Evolutionary conservation across 1,140 invertebrate species (phyloP).

Genomic region (Drosophila nasuta): DNA sequence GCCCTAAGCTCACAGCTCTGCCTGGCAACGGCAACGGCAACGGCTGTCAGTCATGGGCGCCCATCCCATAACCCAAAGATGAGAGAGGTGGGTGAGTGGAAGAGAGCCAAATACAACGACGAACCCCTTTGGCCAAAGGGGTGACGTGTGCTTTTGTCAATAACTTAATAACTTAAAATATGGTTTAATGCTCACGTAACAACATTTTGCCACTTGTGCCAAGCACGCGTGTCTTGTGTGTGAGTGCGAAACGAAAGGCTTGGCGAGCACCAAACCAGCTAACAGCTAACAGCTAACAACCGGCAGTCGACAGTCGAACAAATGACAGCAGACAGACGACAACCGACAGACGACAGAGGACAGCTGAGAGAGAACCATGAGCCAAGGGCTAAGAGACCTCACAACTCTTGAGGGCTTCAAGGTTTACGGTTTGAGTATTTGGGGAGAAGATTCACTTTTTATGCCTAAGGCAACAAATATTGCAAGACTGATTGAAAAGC

Average conservation of each 20-base stretch:
- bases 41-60: constrained; percentile 42
- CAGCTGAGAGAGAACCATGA: constrained; percentile 35
- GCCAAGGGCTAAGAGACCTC: constrained; percentile 25
- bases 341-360: not conserved
- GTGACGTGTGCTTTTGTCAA: constrained; percentile 82
- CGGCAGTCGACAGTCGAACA: constrained; percentile 2
- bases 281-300: constrained; percentile 6
- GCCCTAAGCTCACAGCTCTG: constrained; percentile 16
- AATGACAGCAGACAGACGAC: not conserved
- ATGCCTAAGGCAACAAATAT: not conserved
- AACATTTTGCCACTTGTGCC: constrained; percentile 81
- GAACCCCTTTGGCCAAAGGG: constrained; percentile 42
- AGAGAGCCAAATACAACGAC: constrained; percentile 4
- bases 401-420: constrained; percentile 15
- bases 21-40: constrained; percentile 51
- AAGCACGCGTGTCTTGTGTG: constrained; percentile 43
- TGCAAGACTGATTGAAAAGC: not conserved
- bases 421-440: constrained; percentile 20
- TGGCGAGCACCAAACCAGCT: constrained; percentile 30
- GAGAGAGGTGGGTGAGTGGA: too few relatives aligned
- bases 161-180: constrained; percentile 84
- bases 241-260: constrained; percentile 61
- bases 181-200: constrained; percentile 83
- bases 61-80: not conserved
- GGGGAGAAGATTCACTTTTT: not conserved